Base-by-base conservation (phyloP, 2,888 invertebrate species). In the Eupeodes latifasciatus region DNA sequence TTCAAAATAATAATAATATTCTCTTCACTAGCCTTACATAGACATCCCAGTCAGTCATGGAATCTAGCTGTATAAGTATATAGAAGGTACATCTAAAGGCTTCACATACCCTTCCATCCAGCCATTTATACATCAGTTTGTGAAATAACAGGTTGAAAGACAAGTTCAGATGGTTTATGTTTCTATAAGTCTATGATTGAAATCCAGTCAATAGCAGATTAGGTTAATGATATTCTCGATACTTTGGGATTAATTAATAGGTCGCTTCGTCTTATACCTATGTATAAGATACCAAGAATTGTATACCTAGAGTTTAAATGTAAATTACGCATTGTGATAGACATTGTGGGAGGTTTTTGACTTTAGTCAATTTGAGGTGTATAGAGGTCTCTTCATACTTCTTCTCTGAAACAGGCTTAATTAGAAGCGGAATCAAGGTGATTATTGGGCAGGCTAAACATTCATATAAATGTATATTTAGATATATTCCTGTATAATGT, bases 161-260 rank as follows among this genome's bases (percentile, higher is more conserved):
- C 55, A 57, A 53, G 55, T 19, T 47, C 67, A 36, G 14, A 55
- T 57, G 57, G 71, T 44, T 55, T 71, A 9, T 72, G 59, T 59
- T 34, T 34, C 16, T 55, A 40, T 40, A 16, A 69, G 61, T 66
- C 44, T 59, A 66, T 71, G 44, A 51, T 59, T 19, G 6, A 47
- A 36, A n/a, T 14, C 12, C 34, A 72, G 66, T 67, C 64, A 72
- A 81, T 71, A 66, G 66, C 72, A 77, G 81, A 85, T 85, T 78
- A 69, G 78, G 66, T 72, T 77, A 77, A 81, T 78, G 67, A 49
- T 74, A 62, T 67, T 74, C 51, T 69, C 55, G 61, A 82, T 67
- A 64, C 16, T 62, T 6, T 6, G n/a, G 69, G 55, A 78, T 82
- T 78, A 78, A 82, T 85, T 85, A 82, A 82, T 55, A 74, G 67